Base-by-base conservation (phyloP, 2,113 vertebrate genomes). In the Chunga burmeisteri region DNA sequence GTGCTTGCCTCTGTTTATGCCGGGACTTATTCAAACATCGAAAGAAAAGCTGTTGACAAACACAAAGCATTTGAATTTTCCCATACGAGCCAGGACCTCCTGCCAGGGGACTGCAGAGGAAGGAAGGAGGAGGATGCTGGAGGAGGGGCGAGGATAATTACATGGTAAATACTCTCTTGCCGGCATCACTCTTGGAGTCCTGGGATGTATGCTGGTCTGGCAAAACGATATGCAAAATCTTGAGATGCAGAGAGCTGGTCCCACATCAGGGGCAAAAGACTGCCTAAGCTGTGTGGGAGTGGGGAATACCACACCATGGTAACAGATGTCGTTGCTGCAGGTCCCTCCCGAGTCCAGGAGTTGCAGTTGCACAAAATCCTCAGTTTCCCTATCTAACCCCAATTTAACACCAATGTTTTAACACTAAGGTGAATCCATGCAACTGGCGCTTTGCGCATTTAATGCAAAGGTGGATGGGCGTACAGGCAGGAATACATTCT, bases 301-400 rank as follows among this genome's bases (percentile, higher is more conserved):
- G 0, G 25, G 32, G 46, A 61, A 88, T 44, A 21, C 13, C 5
- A 3, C 1, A 2, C 10, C 23, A 44, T 7, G 0, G 4, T 40
- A 67, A 67, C 3, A 79, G 15, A 15, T 13, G 53, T 23, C 6
- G 8, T 50, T 50, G 42, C 44, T 77, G 67, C 9, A 66, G 25
- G 12, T 52, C 27, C 11, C 59, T 65, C 65, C 46, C 4, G 0
- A 44, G 13, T 13, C 5, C 38, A 62, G 25, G 13, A 78, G 10
- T 0, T 65, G 40, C 21, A 56, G 23, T n/a, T 68, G 26, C 36
- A 78, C 4, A 15, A 78, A 38, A 26, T 29, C 34, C 27, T 71
- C 32, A 10, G 6, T 73, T 88, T 68, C 27, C 11, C 8, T 27
- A 27, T 21, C 5, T 30, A 81, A n/a, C 6, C 4, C 8, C 0